phyloP scores from a whole-genome alignment of 92 coral and sea anemone species.

The Virgularia gustaviana region DNA sequence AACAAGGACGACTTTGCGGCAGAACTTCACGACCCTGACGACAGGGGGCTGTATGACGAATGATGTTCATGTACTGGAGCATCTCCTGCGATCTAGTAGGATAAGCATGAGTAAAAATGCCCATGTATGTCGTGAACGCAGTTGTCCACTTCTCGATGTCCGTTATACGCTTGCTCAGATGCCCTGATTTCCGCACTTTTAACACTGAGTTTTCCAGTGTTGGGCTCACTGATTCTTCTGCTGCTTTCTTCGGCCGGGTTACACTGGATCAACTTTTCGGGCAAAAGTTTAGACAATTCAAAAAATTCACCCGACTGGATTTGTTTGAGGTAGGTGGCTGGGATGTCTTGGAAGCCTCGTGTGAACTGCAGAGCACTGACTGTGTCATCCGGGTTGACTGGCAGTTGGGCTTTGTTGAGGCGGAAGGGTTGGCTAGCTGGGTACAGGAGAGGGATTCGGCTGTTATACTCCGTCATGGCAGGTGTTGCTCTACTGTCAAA shows the following conservation, averaged over 20 bases:
- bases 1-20: constrained; percentile 40
- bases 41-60: constrained; percentile 41
- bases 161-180: constrained; percentile 2
- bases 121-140: constrained; percentile 36
- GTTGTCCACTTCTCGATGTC: constrained; percentile 41
- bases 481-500: neutral
- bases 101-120: constrained; percentile 9
- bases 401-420: neutral
- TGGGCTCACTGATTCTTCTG: constrained; percentile 39
- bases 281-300: constrained; percentile 41
- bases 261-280: constrained; percentile 32
- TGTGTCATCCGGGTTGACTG: neutral
- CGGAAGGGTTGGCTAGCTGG: neutral
- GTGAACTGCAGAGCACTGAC: neutral
- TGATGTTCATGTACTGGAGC: constrained; percentile 23
- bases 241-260: constrained; percentile 21
- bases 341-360: constrained; percentile 2
- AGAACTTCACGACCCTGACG: constrained; percentile 44
- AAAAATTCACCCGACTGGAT: constrained; percentile 48
- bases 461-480: too few species aligned
- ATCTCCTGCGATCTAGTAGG: constrained; percentile 22
- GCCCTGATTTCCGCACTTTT: constrained; percentile 28
- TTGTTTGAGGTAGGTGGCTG: constrained; percentile 30
- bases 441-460: neutral
- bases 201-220: constrained; percentile 37